Percentiles rank a stretch among this genome's conserved stretches.
Evolutionary conservation across 30 jellyfish, hydroid and myxozoan species (phyloP).

Genomic region (Aurelia sp.): DNA sequence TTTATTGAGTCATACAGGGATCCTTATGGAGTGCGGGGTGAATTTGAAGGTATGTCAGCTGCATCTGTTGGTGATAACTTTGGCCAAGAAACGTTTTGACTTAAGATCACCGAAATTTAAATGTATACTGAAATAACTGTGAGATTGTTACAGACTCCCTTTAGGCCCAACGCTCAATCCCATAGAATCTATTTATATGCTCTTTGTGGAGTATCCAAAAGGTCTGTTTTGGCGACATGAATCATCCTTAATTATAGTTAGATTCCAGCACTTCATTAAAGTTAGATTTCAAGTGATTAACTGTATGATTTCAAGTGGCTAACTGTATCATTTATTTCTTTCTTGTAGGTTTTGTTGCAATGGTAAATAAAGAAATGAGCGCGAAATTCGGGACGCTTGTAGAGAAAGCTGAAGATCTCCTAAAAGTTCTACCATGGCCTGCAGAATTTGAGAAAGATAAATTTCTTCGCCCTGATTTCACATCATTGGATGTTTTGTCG

Average conservation of each 20-base stretch:
- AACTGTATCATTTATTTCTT: background rate
- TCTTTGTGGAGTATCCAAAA: too few species aligned
- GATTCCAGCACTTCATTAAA: too few species aligned
- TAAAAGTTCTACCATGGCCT: slow-evolving; percentile 92
- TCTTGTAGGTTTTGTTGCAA: slow-evolving; percentile 91
- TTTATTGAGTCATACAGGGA: slow-evolving; percentile 96
- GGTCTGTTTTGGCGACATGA: too few species aligned
- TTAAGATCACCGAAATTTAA: too few species aligned
- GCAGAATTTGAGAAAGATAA: slow-evolving; percentile 89
- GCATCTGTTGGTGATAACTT: too few species aligned
- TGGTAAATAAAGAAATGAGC: slow-evolving; percentile 98
- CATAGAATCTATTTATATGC: too few species aligned
- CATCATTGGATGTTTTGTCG: slow-evolving; percentile 91
- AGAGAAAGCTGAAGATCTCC: slow-evolving; percentile 80
- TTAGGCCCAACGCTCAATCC: too few species aligned
- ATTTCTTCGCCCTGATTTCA: slow-evolving; percentile 94
- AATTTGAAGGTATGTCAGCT: slow-evolving; percentile 83
- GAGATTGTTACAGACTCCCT: too few species aligned
- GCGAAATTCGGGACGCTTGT: slow-evolving; percentile 87
- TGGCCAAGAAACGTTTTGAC: too few species aligned
- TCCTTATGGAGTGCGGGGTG: slow-evolving; percentile 98
- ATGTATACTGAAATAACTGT: too few species aligned
- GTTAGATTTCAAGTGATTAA: background rate
- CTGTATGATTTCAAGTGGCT: background rate
- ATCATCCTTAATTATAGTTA: too few species aligned